Percentiles rank a stretch among this genome's conserved stretches.
phyloP scores from a whole-genome alignment of 1,140 invertebrate genomes.

The Globodera ellingtonae region DNA sequence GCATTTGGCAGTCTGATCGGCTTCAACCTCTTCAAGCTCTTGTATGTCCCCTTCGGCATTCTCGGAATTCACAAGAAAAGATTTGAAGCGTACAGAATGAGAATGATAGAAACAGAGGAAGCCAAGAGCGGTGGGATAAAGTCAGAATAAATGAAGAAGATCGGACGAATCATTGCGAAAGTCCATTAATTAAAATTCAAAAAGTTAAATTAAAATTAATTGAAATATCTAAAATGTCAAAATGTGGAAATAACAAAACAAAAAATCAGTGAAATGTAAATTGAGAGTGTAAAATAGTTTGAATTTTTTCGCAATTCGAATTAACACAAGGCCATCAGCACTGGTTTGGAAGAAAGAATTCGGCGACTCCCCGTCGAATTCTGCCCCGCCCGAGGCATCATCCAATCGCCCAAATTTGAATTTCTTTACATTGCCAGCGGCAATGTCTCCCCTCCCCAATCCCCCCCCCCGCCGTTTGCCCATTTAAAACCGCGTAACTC shows the following conservation, averaged over 20 bases:
- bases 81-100: slow-evolving; percentile 29
- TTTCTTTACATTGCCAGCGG: not conserved
- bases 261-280: too few species aligned
- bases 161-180: not conserved
- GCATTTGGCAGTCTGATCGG: slow-evolving; percentile 56
- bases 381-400: not conserved
- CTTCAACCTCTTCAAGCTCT: slow-evolving; percentile 60
- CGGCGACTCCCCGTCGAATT: not conserved
- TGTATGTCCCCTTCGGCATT: slow-evolving; percentile 62
- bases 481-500: not conserved
- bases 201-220: slow-evolving; percentile 8
- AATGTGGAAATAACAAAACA: too few species aligned
- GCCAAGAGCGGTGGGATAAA: not conserved
- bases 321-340: not conserved
- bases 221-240: too few species aligned
- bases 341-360: not conserved
- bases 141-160: slow-evolving; percentile 19
- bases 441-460: not conserved
- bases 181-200: not conserved
- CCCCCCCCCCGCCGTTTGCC: not conserved
- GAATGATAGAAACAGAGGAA: not conserved
- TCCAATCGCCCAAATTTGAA: not conserved
- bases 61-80: slow-evolving; percentile 50
- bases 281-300: too few species aligned
- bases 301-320: too few species aligned